phyloP scores from a whole-genome alignment of 2,888 invertebrate species.

The Cheilosia impressa region DNA sequence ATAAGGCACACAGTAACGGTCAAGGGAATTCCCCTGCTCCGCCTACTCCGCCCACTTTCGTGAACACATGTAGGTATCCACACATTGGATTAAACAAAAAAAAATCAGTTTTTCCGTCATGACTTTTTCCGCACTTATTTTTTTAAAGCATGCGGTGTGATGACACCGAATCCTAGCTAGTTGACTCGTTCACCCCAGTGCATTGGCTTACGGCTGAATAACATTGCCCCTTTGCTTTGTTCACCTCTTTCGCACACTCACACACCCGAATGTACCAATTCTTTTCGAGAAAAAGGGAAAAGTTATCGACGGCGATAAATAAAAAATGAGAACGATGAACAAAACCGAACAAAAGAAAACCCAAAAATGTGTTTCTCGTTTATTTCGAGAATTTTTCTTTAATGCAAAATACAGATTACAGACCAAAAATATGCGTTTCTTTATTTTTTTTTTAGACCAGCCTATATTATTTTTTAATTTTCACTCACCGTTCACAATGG shows the following conservation, averaged over 20 bases:
- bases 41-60: not conserved
- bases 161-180: constrained; percentile 39
- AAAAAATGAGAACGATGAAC: constrained; percentile 58
- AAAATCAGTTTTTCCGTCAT: constrained; percentile 9
- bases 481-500: constrained; percentile 50
- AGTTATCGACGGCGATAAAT: constrained; percentile 42
- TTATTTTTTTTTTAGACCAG: constrained; percentile 13
- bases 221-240: constrained; percentile 23
- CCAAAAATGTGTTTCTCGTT: constrained; percentile 57
- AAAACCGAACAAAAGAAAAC: constrained; percentile 55
- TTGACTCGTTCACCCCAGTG: constrained; percentile 14
- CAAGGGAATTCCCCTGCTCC: constrained; percentile 2
- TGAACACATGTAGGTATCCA: constrained; percentile 20
- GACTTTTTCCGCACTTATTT: constrained; percentile 67
- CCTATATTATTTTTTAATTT: constrained; percentile 15
- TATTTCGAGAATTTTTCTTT: constrained; percentile 52
- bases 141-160: constrained; percentile 69
- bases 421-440: constrained; percentile 25
- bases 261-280: constrained; percentile 22
- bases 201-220: constrained; percentile 54
- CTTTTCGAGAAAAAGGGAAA: constrained; percentile 65
- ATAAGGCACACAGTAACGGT: not conserved
- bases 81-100: constrained; percentile 9
- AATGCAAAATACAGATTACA: constrained; percentile 40
- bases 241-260: constrained; percentile 17